These are phyloP conservation scores for Amiota mariae DNA, from an alignment of 2,888 invertebrate species.

Conservation along the genomic window DNA sequence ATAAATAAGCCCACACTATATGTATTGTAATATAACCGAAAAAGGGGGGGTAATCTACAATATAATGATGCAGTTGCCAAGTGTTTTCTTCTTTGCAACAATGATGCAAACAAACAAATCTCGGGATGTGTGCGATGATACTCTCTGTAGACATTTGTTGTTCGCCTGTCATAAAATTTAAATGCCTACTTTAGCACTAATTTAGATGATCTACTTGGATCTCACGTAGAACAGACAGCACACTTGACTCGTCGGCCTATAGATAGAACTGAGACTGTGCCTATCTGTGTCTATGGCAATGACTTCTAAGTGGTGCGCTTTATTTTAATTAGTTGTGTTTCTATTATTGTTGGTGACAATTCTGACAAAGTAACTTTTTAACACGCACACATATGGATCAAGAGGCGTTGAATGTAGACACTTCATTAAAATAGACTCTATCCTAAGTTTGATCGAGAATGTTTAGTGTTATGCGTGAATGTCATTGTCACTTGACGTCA, in stretches of 20 bases:
- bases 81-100: constrained; percentile 43
- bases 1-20: constrained; percentile 37
- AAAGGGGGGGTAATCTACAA: constrained; percentile 23
- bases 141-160: too few relatives aligned
- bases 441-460: too few relatives aligned
- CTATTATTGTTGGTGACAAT: not conserved
- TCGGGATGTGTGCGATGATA: constrained; percentile 1
- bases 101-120: constrained; percentile 13
- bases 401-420: not conserved
- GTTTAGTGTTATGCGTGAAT: not conserved
- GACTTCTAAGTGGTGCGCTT: constrained; percentile 20
- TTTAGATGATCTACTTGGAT: constrained; percentile 58
- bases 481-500: constrained; percentile 13
- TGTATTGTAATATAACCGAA: constrained; percentile 32
- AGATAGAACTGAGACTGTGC: constrained; percentile 5
- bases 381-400: constrained; percentile 18
- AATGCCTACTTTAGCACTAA: constrained; percentile 67
- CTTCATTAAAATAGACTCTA: not conserved
- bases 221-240: constrained; percentile 36
- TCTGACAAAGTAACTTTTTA: constrained; percentile 28
- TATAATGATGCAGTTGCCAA: constrained; percentile 39
- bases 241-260: not conserved
- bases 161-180: constrained; percentile 63
- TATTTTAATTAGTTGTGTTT: constrained; percentile 43
- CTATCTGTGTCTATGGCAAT: constrained; percentile 2